Evolutionary conservation across 2,888 invertebrate genomes (phyloP), one percentile per base, ranked within the genome.

Genomic region (Euspilapteryx auroguttella): DNA sequence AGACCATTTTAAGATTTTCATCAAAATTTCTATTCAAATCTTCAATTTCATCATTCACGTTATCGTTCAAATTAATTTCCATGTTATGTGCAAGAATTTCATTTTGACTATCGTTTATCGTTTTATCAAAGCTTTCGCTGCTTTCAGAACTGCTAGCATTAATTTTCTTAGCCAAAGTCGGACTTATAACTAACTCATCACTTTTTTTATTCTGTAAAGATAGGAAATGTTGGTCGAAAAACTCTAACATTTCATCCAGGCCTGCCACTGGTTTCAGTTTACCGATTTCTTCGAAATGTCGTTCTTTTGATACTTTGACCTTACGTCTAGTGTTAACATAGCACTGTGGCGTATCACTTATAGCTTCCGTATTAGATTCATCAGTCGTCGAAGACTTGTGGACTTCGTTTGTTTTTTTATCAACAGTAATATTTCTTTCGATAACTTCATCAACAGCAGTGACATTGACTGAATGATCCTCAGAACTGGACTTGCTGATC

Each of bases 151-250:
- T 58, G 0, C 50, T 49, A 38, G 49, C 50, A 27, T 64, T 66
- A 2, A 62, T 49, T 46, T 56, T 59, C 17, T 42, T 53, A 2
- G 63, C 64, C 31, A 63, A 38, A 7, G 51, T 44, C 13, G 65
- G 59, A 41, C 59, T 68, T 24, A 62, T 47, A 3, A 45, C 31
- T 10, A 52, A 31, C 21, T 55, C 45, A 2, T 39, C 39, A 8
- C 32, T 32, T 25, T 34, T 36, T 24, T 49, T 54, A 33, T 57
- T 49, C 14, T 37, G 21, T n/a, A n/a, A n/a, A n/a, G n/a, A n/a
- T n/a, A n/a, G n/a, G 14, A 49, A 41, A 35, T 66, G 59, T 34
- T 64, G 50, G 0, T 54, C 45, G 32, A 68, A 64, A 28, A 59
- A 58, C 4, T 52, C 36, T 41, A 68, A 63, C 4, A 63, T 42